These are phyloP conservation scores for Hemithea aestivaria DNA, from an alignment of 2,888 invertebrate genomes.

Conservation along the genomic window DNA sequence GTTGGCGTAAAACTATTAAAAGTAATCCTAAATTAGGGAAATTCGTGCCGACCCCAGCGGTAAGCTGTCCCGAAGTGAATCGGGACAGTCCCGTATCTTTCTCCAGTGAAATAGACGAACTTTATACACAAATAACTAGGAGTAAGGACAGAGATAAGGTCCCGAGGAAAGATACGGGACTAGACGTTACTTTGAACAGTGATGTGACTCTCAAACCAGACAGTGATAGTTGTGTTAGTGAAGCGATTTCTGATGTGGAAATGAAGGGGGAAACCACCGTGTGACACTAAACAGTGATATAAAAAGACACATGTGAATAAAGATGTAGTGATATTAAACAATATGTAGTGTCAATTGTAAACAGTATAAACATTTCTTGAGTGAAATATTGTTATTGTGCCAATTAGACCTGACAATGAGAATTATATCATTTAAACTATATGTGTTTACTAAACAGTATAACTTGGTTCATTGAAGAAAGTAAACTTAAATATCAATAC, in stretches of 20 bases:
- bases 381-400: too few species aligned
- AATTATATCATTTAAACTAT: too few species aligned
- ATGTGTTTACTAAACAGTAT: too few species aligned
- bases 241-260: slow-evolving; percentile 62
- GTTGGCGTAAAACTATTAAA: slow-evolving; percentile 69
- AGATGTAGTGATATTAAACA: too few species aligned
- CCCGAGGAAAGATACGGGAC: slow-evolving; percentile 45
- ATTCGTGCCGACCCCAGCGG: slow-evolving; percentile 63
- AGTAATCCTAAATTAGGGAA: slow-evolving; percentile 63
- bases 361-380: too few species aligned
- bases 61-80: slow-evolving; percentile 70
- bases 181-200: slow-evolving; percentile 66
- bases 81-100: slow-evolving; percentile 66
- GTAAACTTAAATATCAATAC: too few species aligned
- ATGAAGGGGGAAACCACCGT: slow-evolving; percentile 66
- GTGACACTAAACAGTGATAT: slow-evolving; percentile 28
- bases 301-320: not conserved
- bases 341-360: too few species aligned
- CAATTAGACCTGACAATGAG: too few species aligned
- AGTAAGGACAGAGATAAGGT: slow-evolving; percentile 57
- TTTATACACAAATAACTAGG: slow-evolving; percentile 84
- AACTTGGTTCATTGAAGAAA: too few species aligned
- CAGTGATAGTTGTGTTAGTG: slow-evolving; percentile 74
- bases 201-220: slow-evolving; percentile 69
- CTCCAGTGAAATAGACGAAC: slow-evolving; percentile 81